Conservation (phyloP, 2,888 invertebrate genomes). For the Habrosyne pyritoides region DNA sequence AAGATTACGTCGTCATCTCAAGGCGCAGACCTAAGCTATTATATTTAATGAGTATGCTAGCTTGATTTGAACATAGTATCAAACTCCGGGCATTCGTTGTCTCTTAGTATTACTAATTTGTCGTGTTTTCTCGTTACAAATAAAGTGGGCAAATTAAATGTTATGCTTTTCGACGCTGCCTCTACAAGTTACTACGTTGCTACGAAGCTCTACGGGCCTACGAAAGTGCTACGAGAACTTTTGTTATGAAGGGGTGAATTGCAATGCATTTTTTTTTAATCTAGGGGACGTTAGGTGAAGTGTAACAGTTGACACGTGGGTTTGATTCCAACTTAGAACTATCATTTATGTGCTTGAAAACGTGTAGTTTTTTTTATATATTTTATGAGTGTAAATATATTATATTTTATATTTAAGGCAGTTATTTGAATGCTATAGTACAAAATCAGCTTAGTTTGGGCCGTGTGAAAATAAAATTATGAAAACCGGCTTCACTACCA, state of each 20-base stretch:
- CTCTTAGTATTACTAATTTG: conserved; percentile 79
- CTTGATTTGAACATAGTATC: conserved; percentile 83
- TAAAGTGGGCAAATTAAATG: conserved; percentile 66
- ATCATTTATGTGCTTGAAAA: too few relatives aligned
- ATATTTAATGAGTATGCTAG: conserved; percentile 78
- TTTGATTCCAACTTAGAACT: too few relatives aligned
- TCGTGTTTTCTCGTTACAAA: conserved; percentile 72
- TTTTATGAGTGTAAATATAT: too few relatives aligned
- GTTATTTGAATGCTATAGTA: too few relatives aligned
- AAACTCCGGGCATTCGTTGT: conserved; percentile 79
- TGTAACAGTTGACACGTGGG: too few relatives aligned
- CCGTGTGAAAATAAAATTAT: too few relatives aligned
- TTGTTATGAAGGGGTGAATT: neutral
- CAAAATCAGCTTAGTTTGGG: too few relatives aligned
- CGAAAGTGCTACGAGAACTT: conserved; percentile 8
- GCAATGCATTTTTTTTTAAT: neutral
- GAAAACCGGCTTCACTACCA: too few relatives aligned
- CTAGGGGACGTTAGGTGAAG: too few relatives aligned
- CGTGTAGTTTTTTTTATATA: too few relatives aligned
- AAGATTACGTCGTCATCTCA: conserved; percentile 53
- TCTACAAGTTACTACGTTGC: conserved; percentile 38
- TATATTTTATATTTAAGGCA: too few relatives aligned
- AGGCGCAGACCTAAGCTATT: conserved; percentile 72
- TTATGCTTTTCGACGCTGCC: conserved; percentile 58
- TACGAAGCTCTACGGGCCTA: conserved; percentile 16